phyloP scores from a whole-genome alignment of 2,113 vertebrate genomes.

The Ailuropoda melanoleuca region DNA sequence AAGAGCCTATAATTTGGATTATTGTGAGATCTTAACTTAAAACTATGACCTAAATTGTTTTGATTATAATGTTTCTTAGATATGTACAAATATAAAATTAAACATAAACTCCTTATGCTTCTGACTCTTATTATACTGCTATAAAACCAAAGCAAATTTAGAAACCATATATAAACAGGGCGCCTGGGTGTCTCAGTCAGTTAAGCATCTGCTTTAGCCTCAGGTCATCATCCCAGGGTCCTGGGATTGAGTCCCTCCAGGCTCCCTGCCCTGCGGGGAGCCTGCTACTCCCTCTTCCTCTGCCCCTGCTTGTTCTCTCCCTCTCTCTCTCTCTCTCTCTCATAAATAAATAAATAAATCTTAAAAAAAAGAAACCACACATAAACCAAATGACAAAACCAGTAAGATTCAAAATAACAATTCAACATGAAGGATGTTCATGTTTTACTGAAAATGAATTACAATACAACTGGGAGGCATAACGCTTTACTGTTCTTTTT shows the following conservation, averaged over 20 bases:
- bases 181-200: too few relatives aligned
- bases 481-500: neutral
- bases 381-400: neutral
- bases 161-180: neutral
- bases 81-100: neutral
- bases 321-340: too few relatives aligned
- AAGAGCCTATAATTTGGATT: neutral
- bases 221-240: too few relatives aligned
- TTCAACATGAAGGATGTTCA: neutral
- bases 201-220: too few relatives aligned
- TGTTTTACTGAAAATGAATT: neutral
- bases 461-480: neutral
- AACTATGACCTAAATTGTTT: neutral
- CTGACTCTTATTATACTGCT: neutral
- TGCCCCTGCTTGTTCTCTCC: too few relatives aligned
- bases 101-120: neutral
- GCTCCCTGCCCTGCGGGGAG: too few relatives aligned
- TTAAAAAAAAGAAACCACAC: neutral
- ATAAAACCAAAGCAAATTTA: conserved; percentile 6
- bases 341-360: too few relatives aligned
- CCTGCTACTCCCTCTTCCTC: too few relatives aligned
- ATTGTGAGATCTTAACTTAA: neutral
- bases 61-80: neutral
- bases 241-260: too few relatives aligned
- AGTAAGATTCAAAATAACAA: neutral